Evolutionary conservation across 2,888 invertebrate species (phyloP), one percentile per base, ranked within the genome.

Genomic region (Apodemia duryi): DNA sequence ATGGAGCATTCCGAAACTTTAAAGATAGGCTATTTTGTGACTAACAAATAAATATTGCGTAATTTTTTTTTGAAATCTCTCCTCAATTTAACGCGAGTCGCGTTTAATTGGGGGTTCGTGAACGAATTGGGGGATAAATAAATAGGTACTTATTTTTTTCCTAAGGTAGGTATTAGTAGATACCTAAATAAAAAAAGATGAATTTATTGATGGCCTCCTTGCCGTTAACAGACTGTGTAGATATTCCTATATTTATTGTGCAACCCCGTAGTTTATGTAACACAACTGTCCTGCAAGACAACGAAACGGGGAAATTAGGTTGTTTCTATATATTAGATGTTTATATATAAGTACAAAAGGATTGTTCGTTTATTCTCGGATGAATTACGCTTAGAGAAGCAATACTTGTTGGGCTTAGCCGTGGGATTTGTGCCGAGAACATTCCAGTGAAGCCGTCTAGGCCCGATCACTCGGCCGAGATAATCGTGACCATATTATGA

Each of bases 261-360:
- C 82, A 80, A 77, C 83, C 86, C 84, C 83, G 81, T 85, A 85
- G 84, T 72, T 77, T 74, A 77, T 32, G 78, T 70, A 84, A 81
- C 81, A 74, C 80, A 79, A 78, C 86, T 85, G 86, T 91, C 91
- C 91, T 84, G 80, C 76, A 76, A 85, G 79, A 90, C 91, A 91
- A 91, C 91, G 91, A 91, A 89, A 81, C 81, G 86, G 85, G 86
- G 83, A 86, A 83, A 76, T 78, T 86, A 85, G 90, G 90, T 89
- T 88, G 90, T 91, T 88, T 80, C 76, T 75, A 77, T 77, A 74
- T 77, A 73, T 74, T 85, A 83, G 78, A 79, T 82, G 81, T 86
- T 77, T 81, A 79, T 79, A 84, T 86, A 84, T 85, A 86, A 89
- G 90, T 90, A 91, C 90, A 90, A 90, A 61, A 80, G 77, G 74